These are phyloP conservation scores for Scolopax bukidnonensis DNA, from an alignment of 2,797 vertebrate genomes.

Conservation along the genomic window DNA sequence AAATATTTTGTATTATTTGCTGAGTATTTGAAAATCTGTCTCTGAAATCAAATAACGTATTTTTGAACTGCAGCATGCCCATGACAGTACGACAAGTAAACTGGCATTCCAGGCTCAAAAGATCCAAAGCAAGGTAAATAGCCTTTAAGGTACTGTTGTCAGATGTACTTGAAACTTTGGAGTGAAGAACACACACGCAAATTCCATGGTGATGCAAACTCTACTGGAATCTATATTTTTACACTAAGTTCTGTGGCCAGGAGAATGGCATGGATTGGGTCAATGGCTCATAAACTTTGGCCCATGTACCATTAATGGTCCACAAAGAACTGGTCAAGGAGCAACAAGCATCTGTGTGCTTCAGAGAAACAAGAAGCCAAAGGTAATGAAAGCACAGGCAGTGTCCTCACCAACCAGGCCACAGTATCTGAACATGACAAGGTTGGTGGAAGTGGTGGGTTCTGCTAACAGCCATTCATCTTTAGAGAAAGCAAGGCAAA, in stretches of 20 bases:
- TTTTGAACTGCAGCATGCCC: slow-evolving; percentile 22
- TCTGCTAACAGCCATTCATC: background rate
- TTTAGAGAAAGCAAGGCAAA: background rate
- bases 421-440: background rate
- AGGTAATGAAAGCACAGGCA: background rate
- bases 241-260: background rate
- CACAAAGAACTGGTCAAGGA: background rate
- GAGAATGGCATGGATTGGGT: background rate
- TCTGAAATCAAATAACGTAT: background rate
- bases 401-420: background rate
- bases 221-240: background rate
- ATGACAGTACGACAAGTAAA: background rate
- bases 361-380: background rate
- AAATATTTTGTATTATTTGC: background rate
- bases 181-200: background rate
- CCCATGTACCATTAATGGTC: background rate
- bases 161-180: background rate
- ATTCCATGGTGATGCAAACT: background rate
- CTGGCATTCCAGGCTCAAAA: slow-evolving; percentile 54
- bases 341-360: background rate
- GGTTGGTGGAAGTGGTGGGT: background rate
- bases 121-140: slow-evolving; percentile 56
- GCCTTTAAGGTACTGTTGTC: background rate
- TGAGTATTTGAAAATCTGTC: background rate
- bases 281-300: background rate